Conservation (phyloP, 2,797 vertebrate genomes). For the Pangasius sanitwongsei region DNA sequence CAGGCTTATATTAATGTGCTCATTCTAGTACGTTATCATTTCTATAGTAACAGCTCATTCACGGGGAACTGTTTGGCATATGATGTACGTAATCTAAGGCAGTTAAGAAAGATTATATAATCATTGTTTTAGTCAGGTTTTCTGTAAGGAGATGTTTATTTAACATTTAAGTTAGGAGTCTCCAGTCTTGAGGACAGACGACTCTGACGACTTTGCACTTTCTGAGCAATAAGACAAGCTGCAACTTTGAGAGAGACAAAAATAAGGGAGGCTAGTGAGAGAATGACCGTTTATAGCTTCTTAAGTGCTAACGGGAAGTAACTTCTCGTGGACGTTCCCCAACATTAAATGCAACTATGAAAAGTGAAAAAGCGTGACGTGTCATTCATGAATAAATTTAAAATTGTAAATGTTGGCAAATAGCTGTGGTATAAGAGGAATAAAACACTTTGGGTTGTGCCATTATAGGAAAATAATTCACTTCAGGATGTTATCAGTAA, state of each 20-base stretch:
- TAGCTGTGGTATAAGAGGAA: background rate
- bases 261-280: background rate
- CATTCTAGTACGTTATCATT: background rate
- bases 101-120: background rate
- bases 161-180: background rate
- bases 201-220: conserved; percentile 3
- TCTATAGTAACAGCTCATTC: background rate
- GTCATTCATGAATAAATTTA: background rate
- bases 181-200: background rate
- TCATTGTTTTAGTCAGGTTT: background rate
- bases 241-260: background rate
- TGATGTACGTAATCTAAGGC: background rate
- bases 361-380: background rate
- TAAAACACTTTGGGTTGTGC: background rate
- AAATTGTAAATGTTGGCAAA: background rate
- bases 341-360: background rate
- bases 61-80: background rate
- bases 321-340: background rate
- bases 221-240: background rate
- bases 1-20: background rate
- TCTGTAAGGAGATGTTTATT: background rate
- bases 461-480: background rate
- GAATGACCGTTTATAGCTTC: background rate
- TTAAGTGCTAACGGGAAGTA: background rate
- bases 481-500: background rate